Evolutionary conservation across 2,113 vertebrate species (phyloP), one percentile per base, ranked within the genome.

Genomic region (Anolis carolinensis): DNA sequence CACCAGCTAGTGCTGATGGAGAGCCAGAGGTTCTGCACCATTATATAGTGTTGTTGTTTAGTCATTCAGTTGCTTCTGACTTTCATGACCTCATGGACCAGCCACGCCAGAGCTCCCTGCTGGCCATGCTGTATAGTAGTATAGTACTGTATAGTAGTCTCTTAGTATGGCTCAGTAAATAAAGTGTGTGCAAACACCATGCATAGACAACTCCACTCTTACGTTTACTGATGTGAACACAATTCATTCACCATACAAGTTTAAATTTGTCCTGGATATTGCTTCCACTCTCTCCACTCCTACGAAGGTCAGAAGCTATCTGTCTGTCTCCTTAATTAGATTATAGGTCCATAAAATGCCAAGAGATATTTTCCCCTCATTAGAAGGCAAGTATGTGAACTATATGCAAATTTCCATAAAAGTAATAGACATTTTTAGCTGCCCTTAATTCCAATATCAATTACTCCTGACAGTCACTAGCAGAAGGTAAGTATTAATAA

Each of bases 381-480:
- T 34, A 16, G 21, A 67, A 44, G 39, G 65, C 48, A 32, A 20
- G 36, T 48, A 65, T 39, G 72, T 67, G 14, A 67, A 20, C 13
- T 48, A 30, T 70, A 32, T 67, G 44, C 65, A 85, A 70, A 71
- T 55, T 70, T 32, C 44, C 63, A 59, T 71, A 85, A 76, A 79
- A n/a, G 65, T 6, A 77, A 50, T 14, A 84, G n/a, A 67, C 50
- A 68, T 50, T 76, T 44, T 44, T 73, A 76, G 62, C 82, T 50
- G 36, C 72, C 30, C 39, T 84, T 72, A 73, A 83, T 83, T 83
- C 72, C 82, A 84, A 5, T 50, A 77, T 77, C 59, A 50, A 44
- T 50, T 67, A 79, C 32, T 77, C 16, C n/a, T 68, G 74, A 74
- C 74, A 85, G 36, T 71, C 74, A 85, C 34, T 55, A 36, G 83